These are phyloP conservation scores for Zoroaster sp. DNA, from an alignment of 53 echinoderm and acorn worm species.

Conservation along the genomic window DNA sequence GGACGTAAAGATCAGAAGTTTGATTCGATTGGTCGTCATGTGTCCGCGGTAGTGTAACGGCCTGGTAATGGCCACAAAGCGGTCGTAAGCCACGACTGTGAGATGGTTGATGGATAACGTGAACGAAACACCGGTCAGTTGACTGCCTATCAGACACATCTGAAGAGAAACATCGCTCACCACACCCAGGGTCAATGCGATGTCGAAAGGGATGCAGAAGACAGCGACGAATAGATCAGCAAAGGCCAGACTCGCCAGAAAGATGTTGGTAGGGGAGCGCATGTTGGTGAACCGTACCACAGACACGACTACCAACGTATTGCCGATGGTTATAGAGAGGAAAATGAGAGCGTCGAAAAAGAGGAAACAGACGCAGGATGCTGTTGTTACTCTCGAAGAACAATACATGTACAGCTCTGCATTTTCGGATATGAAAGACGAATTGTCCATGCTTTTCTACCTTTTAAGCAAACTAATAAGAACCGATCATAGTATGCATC, in stretches of 20 bases:
- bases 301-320: constrained; percentile 54
- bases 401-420: too few species aligned
- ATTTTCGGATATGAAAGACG: too few species aligned
- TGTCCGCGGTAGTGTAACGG: constrained; percentile 53
- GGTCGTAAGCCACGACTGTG: constrained; percentile 61
- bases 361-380: constrained; percentile 7
- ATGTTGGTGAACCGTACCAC: constrained; percentile 51
- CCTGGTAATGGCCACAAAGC: constrained; percentile 68
- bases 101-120: constrained; percentile 57
- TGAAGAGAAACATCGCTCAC: constrained; percentile 13
- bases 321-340: constrained; percentile 42
- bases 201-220: constrained; percentile 61
- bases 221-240: constrained; percentile 62
- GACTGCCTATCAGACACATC: constrained; percentile 45
- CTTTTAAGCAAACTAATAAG: too few species aligned
- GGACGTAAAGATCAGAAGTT: constrained; percentile 6
- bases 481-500: too few species aligned
- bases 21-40: constrained; percentile 42
- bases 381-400: neutral
- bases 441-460: too few species aligned
- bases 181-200: constrained; percentile 29
- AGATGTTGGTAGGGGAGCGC: constrained; percentile 61
- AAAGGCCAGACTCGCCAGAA: constrained; percentile 67
- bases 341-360: constrained; percentile 49
- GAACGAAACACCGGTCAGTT: constrained; percentile 49